Evolutionary conservation across 1,140 invertebrate species (phyloP), one percentile per base, ranked within the genome.

Genomic region (Lethocerus indicus): DNA sequence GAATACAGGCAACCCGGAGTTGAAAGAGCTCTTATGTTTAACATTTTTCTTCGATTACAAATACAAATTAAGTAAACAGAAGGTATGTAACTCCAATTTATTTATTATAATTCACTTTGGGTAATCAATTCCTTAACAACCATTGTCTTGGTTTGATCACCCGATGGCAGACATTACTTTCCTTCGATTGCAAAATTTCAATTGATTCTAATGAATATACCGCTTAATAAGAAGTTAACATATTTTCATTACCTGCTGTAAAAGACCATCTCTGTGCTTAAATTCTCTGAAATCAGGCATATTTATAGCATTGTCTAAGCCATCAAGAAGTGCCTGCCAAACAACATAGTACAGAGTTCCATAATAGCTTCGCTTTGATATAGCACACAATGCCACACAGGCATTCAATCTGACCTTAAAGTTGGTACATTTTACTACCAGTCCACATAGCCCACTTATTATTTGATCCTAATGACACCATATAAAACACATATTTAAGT

Each of bases 401-500:
- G 54, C 54, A 51, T 49, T 55, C n/a, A 44, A 32, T 24, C 54
- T 24, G 9, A 55, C 50, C 50, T 55, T 55, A 37, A 55, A 55
- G 37, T 55, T 51, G 25, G 43, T 50, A 28, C 50, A 55, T 35
- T 47, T 49, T 14, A 52, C 32, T 21, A 55, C 20, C 12, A 55
- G 18, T 26, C 23, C 47, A 37, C 54, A 55, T 20, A 55, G 43
- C 20, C 39, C 44, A 25, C 40, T 41, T 20, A 49, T 14, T 24
- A 49, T 14, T 25, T 25, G 18, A 3, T 49, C 48, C 48, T 49
- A 24, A 20, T 24, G 14, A 9, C 2, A 51, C n/a, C 12, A 51
- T 21, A 32, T 13, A 28, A 24, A 16, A 25, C 25, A 14, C 13
- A 26, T 42, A 44, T 32, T 18, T 14, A 3, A 32, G 21, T 2